Percentiles rank a stretch among this genome's conserved stretches.
Evolutionary conservation across 2,888 invertebrate genomes (phyloP).

Genomic region (Volucella zonaria): DNA sequence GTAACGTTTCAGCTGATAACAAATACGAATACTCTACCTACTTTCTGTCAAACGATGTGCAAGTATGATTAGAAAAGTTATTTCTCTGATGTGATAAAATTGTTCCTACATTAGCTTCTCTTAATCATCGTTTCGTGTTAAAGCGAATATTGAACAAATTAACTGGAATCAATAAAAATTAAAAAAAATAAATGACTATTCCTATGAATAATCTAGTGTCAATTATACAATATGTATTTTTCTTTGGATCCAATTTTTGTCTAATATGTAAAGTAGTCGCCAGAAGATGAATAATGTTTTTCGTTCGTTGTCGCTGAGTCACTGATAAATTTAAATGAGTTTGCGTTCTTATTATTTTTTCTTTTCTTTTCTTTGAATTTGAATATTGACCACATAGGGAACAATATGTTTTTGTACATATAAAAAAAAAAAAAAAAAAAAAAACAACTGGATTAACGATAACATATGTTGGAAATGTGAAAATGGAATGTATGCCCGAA

Average conservation of each 20-base stretch:
- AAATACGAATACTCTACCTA: neutral
- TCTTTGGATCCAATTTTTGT: constrained; percentile 22
- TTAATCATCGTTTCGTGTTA: constrained; percentile 31
- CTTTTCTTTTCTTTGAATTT: constrained; percentile 12
- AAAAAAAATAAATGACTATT: neutral
- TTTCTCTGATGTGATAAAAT: neutral
- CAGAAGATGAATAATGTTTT: constrained; percentile 40
- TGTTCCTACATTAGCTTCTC: neutral
- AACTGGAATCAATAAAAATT: constrained; percentile 41
- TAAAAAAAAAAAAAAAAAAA: neutral
- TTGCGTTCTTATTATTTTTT: neutral
- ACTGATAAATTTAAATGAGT: constrained; percentile 60
- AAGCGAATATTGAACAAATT: constrained; percentile 5
- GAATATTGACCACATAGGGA: constrained; percentile 26
- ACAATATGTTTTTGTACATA: constrained; percentile 1
- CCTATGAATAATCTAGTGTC: neutral
- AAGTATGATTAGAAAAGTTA: neutral
- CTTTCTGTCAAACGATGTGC: constrained; percentile 1
- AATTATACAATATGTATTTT: neutral
- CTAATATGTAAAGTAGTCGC: constrained; percentile 37
- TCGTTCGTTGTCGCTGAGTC: constrained; percentile 37
- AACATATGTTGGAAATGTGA: constrained; percentile 64
- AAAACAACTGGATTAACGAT: constrained; percentile 24
- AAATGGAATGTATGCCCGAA: constrained; percentile 30
- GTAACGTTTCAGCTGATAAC: constrained; percentile 24